Base-by-base conservation (phyloP, 2,888 invertebrate species). In the Catocala fraxini region DNA sequence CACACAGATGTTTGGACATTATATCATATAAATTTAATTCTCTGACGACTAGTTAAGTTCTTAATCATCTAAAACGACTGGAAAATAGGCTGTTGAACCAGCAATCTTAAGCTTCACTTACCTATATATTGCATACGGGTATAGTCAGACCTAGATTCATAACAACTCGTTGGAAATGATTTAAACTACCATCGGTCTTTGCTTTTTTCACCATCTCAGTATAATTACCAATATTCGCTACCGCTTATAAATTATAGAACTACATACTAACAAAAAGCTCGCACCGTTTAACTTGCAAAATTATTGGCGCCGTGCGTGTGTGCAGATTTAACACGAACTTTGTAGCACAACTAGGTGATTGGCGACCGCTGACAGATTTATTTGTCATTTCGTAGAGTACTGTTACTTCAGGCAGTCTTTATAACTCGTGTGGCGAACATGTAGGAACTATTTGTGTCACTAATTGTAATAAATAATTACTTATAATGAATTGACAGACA, bases 341-440 rank as follows among this genome's bases (percentile, higher is more conserved):
- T 13, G 62, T 15, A 12, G 47, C 59, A 15, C 49, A 65, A 43
- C 49, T 43, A 57, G 49, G 51, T 51, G 51, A 51, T 35, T 42
- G 46, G 56, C 51, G 53, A 47, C 51, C 56, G 66, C 65, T 62
- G 76, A 76, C 56, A 51, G 54, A 78, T 78, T 78, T 78, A 77
- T 78, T 70, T 65, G 59, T 46, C 13, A 46, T 4, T 15, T 46
- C 7, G 15, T n/a, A 25, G 46, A 48, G 63, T 63, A 64, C 72
- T 54, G 68, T 71, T 74, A 71, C 57, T 58, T 48, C n/a, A 59
- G 51, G 15, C 51, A 12, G n/a, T 53, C 47, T 56, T 49, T 49
- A 51, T 63, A 52, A 48, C 42, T 39, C 25, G 25, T 25, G 35
- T 39, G 35, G 6, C 35, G 35, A 39, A 39, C 9, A 39, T 39